Conservation (phyloP, 2,113 vertebrate genomes). For the Zosterops hypoxanthus region DNA sequence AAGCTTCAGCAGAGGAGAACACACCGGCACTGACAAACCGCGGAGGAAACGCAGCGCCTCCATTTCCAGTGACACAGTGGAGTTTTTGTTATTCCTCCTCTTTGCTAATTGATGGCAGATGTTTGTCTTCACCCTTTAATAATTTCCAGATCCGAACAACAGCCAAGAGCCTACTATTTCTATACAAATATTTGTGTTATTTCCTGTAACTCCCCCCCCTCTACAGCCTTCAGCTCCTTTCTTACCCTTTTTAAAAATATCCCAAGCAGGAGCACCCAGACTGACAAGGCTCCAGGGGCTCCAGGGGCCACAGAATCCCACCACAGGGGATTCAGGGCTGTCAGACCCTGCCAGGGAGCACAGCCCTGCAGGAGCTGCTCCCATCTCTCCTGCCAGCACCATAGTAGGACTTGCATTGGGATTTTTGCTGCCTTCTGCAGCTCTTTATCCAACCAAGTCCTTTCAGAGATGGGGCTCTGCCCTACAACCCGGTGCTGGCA, state of each 20-base stretch:
- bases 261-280: fast-evolving
- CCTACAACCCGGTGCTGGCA: not conserved
- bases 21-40: not conserved
- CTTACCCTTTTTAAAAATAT: slow-evolving; percentile 13
- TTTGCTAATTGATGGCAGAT: slow-evolving; percentile 76
- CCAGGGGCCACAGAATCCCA: not conserved
- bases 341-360: not conserved
- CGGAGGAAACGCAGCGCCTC: not conserved
- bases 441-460: not conserved
- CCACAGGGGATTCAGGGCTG: not conserved
- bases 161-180: slow-evolving; percentile 66
- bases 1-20: not conserved
- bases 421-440: not conserved
- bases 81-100: slow-evolving; percentile 65
- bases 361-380: not conserved
- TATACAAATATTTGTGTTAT: slow-evolving; percentile 71
- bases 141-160: slow-evolving; percentile 68
- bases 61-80: slow-evolving; percentile 6
- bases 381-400: not conserved
- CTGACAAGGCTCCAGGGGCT: not conserved
- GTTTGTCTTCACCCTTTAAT: slow-evolving; percentile 71
- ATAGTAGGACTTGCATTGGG: fast-evolving
- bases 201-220: slow-evolving; percentile 63
- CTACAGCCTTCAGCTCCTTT: slow-evolving; percentile 17
- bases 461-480: not conserved